Conservation (phyloP, 1,140 invertebrate species). For the Leptoteleia sp. region DNA sequence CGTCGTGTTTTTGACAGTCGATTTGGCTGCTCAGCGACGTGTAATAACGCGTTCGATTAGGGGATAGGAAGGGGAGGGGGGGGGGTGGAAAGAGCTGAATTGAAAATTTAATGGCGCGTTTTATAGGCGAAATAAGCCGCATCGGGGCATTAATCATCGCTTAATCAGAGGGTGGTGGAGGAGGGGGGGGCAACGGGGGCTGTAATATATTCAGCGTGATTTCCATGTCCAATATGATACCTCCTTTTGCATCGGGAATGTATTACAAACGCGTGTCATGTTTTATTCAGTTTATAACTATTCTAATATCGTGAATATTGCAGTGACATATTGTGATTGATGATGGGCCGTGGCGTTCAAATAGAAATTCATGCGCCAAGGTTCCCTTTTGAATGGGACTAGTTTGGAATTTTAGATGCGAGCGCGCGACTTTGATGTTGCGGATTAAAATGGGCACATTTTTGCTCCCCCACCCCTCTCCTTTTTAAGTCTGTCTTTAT, state of each 20-base stretch:
- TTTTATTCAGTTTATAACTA: constrained; percentile 64
- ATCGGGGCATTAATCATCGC: constrained; percentile 40
- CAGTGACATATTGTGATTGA: constrained; percentile 63
- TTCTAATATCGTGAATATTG: constrained; percentile 50
- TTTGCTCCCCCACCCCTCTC: background rate
- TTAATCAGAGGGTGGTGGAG: constrained; percentile 19
- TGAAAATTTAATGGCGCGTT: constrained; percentile 18
- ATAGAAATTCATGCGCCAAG: constrained; percentile 50
- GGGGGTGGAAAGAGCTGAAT: constrained; percentile 18
- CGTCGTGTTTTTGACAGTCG: background rate
- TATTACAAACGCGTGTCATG: constrained; percentile 62
- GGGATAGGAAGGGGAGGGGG: no score
- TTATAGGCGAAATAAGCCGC: background rate
- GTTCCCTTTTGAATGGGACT: constrained; percentile 55
- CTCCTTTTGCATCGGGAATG: constrained; percentile 27
- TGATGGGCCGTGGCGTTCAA: constrained; percentile 38
- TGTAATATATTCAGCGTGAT: constrained; percentile 50
- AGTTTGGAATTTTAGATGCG: constrained; percentile 24
- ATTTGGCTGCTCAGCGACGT: background rate
- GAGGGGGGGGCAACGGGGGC: background rate
- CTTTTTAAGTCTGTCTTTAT: no score
- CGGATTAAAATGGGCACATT: constrained; percentile 22
- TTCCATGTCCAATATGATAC: constrained; percentile 50
- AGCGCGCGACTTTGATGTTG: constrained; percentile 33
- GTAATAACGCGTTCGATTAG: background rate